These are phyloP conservation scores for Scolanthus callimorphus DNA, from an alignment of 92 coral and sea anemone genomes.

Conservation along the genomic window DNA sequence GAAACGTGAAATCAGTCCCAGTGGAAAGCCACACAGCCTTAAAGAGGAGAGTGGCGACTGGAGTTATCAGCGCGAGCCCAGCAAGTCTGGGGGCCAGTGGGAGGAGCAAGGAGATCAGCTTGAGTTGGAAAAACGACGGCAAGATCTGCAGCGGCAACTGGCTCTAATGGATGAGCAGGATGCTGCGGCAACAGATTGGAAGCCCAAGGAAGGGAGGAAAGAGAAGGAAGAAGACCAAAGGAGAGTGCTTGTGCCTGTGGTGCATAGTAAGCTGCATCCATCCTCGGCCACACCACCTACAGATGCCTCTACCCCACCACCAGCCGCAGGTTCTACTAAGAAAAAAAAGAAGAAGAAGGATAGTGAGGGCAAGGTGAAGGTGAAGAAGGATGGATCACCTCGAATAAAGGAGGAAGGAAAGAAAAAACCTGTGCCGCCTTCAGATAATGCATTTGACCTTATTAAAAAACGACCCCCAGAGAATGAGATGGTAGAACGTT, in stretches of 20 bases:
- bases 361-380: constrained; percentile 54
- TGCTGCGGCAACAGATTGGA: constrained; percentile 61
- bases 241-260: constrained; percentile 63
- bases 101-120: constrained; percentile 90
- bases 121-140: constrained; percentile 85
- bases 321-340: constrained; percentile 51
- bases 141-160: constrained; percentile 76
- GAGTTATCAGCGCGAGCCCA: constrained; percentile 60
- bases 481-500: too few species aligned
- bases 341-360: constrained; percentile 86
- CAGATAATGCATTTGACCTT: too few species aligned
- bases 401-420: constrained; percentile 37
- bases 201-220: constrained; percentile 26
- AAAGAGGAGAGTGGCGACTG: constrained; percentile 51
- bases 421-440: constrained; percentile 18
- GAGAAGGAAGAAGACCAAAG: constrained; percentile 56
- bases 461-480: too few species aligned
- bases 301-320: constrained; percentile 42
- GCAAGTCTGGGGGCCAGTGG: constrained; percentile 72
- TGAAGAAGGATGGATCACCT: constrained; percentile 45
- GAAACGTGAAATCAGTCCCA: constrained; percentile 55
- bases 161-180: constrained; percentile 93
- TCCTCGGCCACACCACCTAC: constrained; percentile 55
- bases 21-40: constrained; percentile 42
- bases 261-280: constrained; percentile 83